phyloP scores from a whole-genome alignment of 2,113 vertebrate genomes.

The Muscicapa adusta region DNA sequence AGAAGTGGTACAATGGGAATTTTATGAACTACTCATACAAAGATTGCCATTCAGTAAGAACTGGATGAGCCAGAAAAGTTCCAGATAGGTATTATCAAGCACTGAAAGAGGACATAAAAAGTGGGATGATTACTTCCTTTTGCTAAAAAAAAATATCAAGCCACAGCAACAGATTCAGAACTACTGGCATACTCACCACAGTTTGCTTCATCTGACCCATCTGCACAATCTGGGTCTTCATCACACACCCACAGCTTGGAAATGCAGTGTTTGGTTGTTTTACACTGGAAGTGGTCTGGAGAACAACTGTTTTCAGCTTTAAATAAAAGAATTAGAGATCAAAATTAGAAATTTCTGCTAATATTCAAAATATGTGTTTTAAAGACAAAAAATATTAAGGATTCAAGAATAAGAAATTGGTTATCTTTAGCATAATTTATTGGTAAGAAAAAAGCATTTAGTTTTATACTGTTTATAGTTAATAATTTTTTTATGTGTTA shows the following conservation, averaged over 20 bases:
- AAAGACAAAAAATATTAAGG: background rate
- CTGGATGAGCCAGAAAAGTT: background rate
- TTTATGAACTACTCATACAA: background rate
- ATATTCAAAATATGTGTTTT: background rate
- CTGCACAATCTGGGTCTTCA: constrained; percentile 95
- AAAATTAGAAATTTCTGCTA: background rate
- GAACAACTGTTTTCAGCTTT: constrained; percentile 98
- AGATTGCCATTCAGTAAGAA: background rate
- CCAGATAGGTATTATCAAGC: background rate
- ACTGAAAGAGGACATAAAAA: background rate
- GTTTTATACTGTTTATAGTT: background rate
- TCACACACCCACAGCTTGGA: constrained; percentile 98
- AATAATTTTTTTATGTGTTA: background rate
- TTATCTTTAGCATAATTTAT: background rate
- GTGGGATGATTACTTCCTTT: background rate
- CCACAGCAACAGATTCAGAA: background rate
- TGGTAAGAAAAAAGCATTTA: background rate
- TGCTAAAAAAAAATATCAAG: background rate
- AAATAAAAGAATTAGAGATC: constrained; percentile 26
- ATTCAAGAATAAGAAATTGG: background rate
- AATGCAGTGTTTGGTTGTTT: constrained; percentile 96
- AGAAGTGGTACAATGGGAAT: background rate
- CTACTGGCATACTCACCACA: constrained; percentile 84
- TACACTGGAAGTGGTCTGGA: constrained; percentile 96
- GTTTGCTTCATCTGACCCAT: constrained; percentile 94